Conservation (phyloP, 2,888 invertebrate genomes). For the Cosmia pyralina region DNA sequence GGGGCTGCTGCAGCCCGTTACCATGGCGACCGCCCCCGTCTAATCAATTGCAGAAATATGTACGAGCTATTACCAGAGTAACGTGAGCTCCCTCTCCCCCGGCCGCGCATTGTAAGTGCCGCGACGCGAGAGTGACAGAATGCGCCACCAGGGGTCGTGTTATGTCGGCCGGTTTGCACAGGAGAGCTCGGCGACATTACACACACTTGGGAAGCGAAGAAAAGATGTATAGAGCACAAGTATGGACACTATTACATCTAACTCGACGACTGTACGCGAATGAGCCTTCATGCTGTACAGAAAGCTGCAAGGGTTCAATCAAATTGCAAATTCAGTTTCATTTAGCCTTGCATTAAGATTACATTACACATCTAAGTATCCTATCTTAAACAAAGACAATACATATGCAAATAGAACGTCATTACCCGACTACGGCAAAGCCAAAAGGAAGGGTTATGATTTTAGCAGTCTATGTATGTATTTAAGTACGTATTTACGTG, state of each 20-base stretch:
- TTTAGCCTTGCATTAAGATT: not conserved
- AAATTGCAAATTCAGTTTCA: not conserved
- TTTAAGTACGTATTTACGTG: no score
- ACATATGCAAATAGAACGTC: not conserved
- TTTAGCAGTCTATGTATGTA: no score
- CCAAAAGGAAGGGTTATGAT: no score
- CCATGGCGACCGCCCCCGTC: conserved; percentile 89
- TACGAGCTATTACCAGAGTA: conserved; percentile 83
- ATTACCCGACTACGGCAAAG: no score
- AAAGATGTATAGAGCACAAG: conserved; percentile 82
- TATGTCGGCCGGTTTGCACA: conserved; percentile 74
- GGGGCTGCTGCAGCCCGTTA: conserved; percentile 75
- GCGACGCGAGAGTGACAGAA: conserved; percentile 62
- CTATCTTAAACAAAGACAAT: not conserved
- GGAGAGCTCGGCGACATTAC: conserved; percentile 79
- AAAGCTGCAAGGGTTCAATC: not conserved
- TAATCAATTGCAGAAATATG: conserved; percentile 91
- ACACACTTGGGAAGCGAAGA: conserved; percentile 77
- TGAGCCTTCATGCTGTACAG: conserved; percentile 14
- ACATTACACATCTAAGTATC: no score
- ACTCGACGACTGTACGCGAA: conserved; percentile 36
- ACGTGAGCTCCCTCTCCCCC: conserved; percentile 66
- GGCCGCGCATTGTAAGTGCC: conserved; percentile 53
- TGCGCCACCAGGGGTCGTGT: conserved; percentile 64
- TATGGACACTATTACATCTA: conserved; percentile 62